Evolutionary conservation across 2,888 invertebrate genomes (phyloP).

Genomic region (Oeneis ivallda): DNA sequence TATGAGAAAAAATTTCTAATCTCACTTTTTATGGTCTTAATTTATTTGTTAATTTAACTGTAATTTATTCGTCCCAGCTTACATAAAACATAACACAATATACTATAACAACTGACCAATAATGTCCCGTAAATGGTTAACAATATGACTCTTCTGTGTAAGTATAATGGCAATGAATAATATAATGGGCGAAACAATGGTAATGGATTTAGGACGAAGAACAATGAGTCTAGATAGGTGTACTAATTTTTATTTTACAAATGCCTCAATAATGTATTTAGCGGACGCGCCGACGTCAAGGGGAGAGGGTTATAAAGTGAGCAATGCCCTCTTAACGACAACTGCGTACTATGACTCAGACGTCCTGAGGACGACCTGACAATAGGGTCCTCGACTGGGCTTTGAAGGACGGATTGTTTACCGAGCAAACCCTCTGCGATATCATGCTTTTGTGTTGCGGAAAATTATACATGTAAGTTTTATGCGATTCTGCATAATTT

Average conservation of each 20-base stretch:
- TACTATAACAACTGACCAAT: constrained; percentile 31
- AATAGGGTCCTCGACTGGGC: constrained; percentile 78
- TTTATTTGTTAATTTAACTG: too few species aligned
- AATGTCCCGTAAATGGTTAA: constrained; percentile 54
- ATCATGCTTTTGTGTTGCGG: constrained; percentile 40
- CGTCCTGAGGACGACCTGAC: constrained; percentile 77
- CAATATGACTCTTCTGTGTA: constrained; percentile 59
- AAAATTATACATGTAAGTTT: constrained; percentile 13
- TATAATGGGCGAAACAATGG: constrained; percentile 68
- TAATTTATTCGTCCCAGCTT: not conserved
- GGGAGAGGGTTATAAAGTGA: constrained; percentile 66
- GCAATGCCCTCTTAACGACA: constrained; percentile 80
- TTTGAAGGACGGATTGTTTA: constrained; percentile 75
- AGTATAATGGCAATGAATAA: constrained; percentile 73
- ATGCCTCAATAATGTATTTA: constrained; percentile 50
- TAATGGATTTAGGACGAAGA: constrained; percentile 70
- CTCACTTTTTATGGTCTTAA: too few species aligned
- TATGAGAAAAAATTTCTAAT: too few species aligned
- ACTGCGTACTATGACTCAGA: constrained; percentile 74
- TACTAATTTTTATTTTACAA: constrained; percentile 32
- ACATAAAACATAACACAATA: constrained; percentile 1
- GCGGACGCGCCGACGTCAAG: constrained; percentile 52
- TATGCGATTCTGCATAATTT: not conserved
- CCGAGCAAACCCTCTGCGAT: constrained; percentile 58
- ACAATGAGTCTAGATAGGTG: constrained; percentile 68